Conservation (phyloP, 2,113 vertebrate species). For the Caracal caracal region DNA sequence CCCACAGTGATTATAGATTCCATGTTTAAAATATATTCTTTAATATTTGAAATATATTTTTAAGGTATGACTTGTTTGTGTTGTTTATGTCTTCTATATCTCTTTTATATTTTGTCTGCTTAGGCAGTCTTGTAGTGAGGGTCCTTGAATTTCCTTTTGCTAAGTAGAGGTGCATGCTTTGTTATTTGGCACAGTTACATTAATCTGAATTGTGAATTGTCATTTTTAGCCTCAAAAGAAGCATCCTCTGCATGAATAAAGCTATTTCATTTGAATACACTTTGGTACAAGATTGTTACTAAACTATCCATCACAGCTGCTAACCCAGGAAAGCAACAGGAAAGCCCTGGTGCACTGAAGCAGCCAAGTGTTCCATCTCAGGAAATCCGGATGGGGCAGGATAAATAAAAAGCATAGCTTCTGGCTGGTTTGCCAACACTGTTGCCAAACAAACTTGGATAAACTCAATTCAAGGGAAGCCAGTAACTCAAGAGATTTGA, state of each 20-base stretch:
- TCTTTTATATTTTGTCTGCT: background rate
- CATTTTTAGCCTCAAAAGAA: background rate
- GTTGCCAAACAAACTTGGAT: background rate
- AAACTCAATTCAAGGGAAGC: background rate
- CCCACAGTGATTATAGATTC: background rate
- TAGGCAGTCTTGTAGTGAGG: background rate
- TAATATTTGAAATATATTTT: background rate
- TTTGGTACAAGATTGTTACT: background rate
- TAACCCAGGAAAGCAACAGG: background rate
- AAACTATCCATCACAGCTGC: background rate
- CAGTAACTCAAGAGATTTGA: background rate
- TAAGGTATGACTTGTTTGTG: background rate
- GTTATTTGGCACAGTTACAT: background rate
- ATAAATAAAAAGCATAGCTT: background rate
- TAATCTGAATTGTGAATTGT: background rate
- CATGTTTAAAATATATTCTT: background rate
- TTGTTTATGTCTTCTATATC: background rate
- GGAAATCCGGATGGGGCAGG: background rate
- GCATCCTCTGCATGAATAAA: background rate
- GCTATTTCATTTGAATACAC: background rate
- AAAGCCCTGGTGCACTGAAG: background rate
- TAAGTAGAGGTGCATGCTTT: background rate
- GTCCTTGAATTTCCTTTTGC: background rate
- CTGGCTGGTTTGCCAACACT: background rate
- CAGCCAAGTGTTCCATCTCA: background rate